phyloP scores from a whole-genome alignment of 2,888 invertebrate species.

The Scotopteryx bipunctaria region DNA sequence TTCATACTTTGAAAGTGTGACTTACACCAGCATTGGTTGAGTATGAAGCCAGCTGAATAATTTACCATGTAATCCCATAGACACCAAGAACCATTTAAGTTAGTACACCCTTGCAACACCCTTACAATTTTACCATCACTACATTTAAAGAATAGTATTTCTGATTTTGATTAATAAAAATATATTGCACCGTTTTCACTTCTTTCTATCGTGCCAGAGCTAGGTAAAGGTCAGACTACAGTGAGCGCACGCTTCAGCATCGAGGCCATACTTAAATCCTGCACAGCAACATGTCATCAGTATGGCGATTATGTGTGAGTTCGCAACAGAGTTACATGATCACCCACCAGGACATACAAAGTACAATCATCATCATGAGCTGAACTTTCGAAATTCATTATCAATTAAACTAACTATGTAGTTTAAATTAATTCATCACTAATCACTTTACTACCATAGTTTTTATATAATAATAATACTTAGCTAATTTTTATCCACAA shows the following conservation, averaged over 20 bases:
- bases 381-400: too few relatives aligned
- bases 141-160: slow-evolving; percentile 31
- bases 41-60: background rate
- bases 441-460: too few relatives aligned
- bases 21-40: slow-evolving; percentile 29
- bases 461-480: too few relatives aligned
- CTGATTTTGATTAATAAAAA: slow-evolving; percentile 57
- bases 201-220: slow-evolving; percentile 53
- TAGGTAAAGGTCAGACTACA: slow-evolving; percentile 34
- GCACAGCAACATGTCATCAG: background rate
- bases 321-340: too few relatives aligned
- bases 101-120: slow-evolving; percentile 70
- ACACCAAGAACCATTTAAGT: slow-evolving; percentile 48
- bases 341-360: too few relatives aligned
- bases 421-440: too few relatives aligned
- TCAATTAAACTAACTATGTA: too few relatives aligned
- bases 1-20: background rate
- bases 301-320: too few relatives aligned
- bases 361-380: too few relatives aligned
- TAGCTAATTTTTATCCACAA: too few relatives aligned
- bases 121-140: slow-evolving; percentile 33
- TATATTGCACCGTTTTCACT: slow-evolving; percentile 69
- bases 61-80: slow-evolving; percentile 41
- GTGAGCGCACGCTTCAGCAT: slow-evolving; percentile 1
- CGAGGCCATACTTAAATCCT: background rate